Evolutionary conservation across 2,113 vertebrate genomes (phyloP), one percentile per base, ranked within the genome.

Genomic region (Cyanoderma ruficeps): DNA sequence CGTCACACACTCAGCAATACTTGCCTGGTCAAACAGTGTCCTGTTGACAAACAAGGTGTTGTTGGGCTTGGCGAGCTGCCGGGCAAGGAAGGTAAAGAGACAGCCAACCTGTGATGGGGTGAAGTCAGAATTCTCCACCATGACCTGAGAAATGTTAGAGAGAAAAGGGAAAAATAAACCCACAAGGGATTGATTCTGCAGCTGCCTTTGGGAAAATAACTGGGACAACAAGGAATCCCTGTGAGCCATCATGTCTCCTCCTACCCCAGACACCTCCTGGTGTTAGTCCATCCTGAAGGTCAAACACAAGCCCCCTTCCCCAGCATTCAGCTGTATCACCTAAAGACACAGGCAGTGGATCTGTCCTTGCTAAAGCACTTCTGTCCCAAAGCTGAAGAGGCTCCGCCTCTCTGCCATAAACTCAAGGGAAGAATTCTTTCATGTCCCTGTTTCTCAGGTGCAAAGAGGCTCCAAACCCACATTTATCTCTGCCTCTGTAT

Each of bases 101-200:
- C 99, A 99, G 31, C 99, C 99, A 49, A 99, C 99, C 97, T 99
- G 99, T 11, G 99, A 99, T 0, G 99, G 99, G 47, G 99, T 99
- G 77, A 99, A 99, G 97, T 99, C 99, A 13, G 99, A 98, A 95
- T 99, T 99, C 96, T 99, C 99, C 96, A 99, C 99, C 99, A 99
- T 99, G 27, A 99, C 98, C 99, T 99, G 89, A 55, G 59, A 41
- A 72, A 49, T 30, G 42, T 91, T 13, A 60, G 39, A 27, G 49
- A 91, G 69, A 56, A 37, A 81, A 64, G 28, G 42, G 16, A 23
- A 71, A 94, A 91, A 93, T 25, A 88, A 90, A 79, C 42, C 1
- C 28, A 10, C 15, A 59, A 71, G 35, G 46, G 41, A 91, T 2
- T 65, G 68, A 72, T 76, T 65, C 90, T 24, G 53, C 37, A 89